These are phyloP conservation scores for Trileptium ribeirensis DNA, from an alignment of 2,888 invertebrate genomes.

Conservation along the genomic window DNA sequence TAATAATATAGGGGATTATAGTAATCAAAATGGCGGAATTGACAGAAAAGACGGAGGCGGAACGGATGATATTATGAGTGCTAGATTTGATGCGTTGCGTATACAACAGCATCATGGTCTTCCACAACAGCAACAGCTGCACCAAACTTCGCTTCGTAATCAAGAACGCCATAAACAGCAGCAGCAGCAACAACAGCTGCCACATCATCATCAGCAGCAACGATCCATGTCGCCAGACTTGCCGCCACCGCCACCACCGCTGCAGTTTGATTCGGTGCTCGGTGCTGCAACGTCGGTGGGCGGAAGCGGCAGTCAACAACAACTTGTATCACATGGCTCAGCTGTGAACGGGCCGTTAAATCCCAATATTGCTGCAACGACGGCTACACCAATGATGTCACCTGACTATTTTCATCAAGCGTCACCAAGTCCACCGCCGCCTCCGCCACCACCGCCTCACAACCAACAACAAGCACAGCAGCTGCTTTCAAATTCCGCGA, in stretches of 20 bases:
- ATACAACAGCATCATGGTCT: neutral
- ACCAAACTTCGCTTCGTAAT: neutral
- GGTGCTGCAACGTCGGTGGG: neutral
- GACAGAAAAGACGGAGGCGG: neutral
- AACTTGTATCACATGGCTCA: neutral
- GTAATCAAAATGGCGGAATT: neutral
- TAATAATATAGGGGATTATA: neutral
- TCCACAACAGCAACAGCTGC: neutral
- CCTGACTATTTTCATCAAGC: neutral
- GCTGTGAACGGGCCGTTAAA: neutral
- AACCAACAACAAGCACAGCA: neutral
- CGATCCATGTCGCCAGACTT: constrained; percentile 35
- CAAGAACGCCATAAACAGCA: neutral
- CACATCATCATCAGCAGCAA: neutral
- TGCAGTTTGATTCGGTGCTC: constrained; percentile 13
- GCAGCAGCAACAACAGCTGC: neutral
- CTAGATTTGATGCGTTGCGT: neutral
- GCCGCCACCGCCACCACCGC: constrained; percentile 44
- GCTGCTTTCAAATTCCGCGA: neutral
- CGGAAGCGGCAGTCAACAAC: neutral
- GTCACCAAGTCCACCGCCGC: neutral
- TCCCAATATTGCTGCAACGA: neutral
- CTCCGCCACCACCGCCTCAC: neutral
- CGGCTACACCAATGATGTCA: neutral
- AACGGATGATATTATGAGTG: neutral